Base-by-base conservation (phyloP, 2,888 invertebrate genomes). In the Dorcus hopei region DNA sequence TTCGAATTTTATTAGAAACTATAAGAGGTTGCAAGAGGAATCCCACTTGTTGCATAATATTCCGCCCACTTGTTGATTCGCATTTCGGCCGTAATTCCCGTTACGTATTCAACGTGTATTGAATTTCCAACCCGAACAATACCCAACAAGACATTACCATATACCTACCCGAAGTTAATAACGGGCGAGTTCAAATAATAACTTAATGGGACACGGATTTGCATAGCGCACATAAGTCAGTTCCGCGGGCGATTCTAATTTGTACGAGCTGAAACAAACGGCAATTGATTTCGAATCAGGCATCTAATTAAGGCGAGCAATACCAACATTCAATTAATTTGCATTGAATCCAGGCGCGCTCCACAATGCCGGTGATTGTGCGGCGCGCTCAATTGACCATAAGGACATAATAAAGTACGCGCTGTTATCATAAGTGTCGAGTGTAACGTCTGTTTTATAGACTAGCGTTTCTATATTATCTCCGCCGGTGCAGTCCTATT, bases 291-390 rank as follows among this genome's bases (percentile, higher is more conserved):
- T 68, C 66, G 68, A 72, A 73, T 74, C 71, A 65, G 65, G 66
- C 70, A 72, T 73, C 72, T 75, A 72, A 75, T 73, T 74, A 75
- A 71, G 67, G 68, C 63, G 68, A 63, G 69, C 70, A 70, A 68
- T 69, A 65, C 68, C 64, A 68, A 68, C 70, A 64, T 71, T 70
- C 73, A 72, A 74, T 75, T 73, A 73, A 75, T 75, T 75, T 75
- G 73, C 73, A 74, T 75, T 75, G 73, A 74, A 74, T 75, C 66
- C 69, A 68, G 64, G 63, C 65, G 58, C 57, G 60, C 62, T 58
- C 54, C 49, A 66, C 64, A 66, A 63, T 64, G 62, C 65, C 61
- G 62, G 63, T 65, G 66, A 68, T 68, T 69, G 67, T 64, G 66
- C 26, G 26, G 26, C 26, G 26, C 26, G 26, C 59, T 66, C 66